Percentiles rank a stretch among this genome's conserved stretches.
Conservation (phyloP, 2,888 invertebrate genomes). For the Dryadula phaetusa region DNA sequence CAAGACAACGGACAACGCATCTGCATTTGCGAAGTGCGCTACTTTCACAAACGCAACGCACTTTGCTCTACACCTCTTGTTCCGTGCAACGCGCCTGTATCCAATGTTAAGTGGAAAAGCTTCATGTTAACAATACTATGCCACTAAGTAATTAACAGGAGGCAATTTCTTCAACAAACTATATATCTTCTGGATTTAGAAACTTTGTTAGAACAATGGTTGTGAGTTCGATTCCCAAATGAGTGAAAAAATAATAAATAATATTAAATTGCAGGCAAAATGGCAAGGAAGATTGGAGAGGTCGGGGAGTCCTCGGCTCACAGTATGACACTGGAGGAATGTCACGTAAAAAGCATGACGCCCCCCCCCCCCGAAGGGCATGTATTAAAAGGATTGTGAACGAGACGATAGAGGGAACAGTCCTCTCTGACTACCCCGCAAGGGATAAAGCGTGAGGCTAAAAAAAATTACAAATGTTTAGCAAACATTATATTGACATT, state of each 20-base stretch:
- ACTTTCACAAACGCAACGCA: conserved; percentile 16
- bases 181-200: no score
- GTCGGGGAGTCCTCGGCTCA: no score
- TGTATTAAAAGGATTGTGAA: no score
- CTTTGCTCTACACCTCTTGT: conserved; percentile 4
- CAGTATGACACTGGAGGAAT: no score
- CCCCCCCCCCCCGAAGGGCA: no score
- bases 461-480: no score
- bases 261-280: no score
- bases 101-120: conserved; percentile 4
- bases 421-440: no score
- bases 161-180: background rate
- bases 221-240: background rate
- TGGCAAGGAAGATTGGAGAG: no score
- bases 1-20: conserved; percentile 9
- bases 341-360: no score
- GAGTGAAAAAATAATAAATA: background rate
- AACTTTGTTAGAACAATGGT: background rate
- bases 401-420: no score
- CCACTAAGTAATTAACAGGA: background rate
- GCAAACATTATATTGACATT: background rate
- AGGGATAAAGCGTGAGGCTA: no score
- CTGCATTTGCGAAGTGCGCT: conserved; percentile 19
- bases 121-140: conserved; percentile 3
- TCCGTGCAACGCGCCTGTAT: conserved; percentile 2